These are phyloP conservation scores for Sisor rabdophorus DNA, from an alignment of 2,113 vertebrate genomes.

Conservation along the genomic window DNA sequence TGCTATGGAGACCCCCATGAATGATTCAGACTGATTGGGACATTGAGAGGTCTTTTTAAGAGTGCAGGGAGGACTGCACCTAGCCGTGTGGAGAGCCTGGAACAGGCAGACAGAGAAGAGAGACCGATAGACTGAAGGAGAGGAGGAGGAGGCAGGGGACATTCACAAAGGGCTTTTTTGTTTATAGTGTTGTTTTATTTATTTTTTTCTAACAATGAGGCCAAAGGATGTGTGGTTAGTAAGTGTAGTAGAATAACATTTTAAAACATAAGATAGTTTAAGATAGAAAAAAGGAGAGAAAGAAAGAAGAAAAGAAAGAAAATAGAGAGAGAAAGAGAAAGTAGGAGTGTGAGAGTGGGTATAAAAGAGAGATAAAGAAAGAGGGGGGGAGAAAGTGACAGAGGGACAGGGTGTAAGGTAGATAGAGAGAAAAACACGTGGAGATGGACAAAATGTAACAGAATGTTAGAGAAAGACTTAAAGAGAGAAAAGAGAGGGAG, in stretches of 20 bases:
- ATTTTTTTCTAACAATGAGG: background rate
- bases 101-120: conserved; percentile 18
- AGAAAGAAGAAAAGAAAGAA: no score
- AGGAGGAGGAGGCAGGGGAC: background rate
- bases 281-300: no score
- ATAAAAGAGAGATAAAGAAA: background rate
- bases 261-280: no score
- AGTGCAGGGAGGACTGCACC: conserved; percentile 31
- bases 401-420: background rate
- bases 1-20: conserved; percentile 60
- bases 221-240: no score
- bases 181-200: conserved; percentile 3
- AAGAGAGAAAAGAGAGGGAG: background rate
- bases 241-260: no score
- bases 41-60: conserved; percentile 43
- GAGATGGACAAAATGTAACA: background rate
- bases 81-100: conserved; percentile 30
- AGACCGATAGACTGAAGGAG: conserved; percentile 15
- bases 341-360: no score
- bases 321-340: no score
- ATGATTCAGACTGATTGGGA: conserved; percentile 55
- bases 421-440: background rate
- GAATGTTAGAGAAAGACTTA: background rate
- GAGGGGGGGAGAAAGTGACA: background rate
- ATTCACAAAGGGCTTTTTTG: conserved; percentile 4